phyloP scores from a whole-genome alignment of 2,888 invertebrate species.

The Ceramica pisi region DNA sequence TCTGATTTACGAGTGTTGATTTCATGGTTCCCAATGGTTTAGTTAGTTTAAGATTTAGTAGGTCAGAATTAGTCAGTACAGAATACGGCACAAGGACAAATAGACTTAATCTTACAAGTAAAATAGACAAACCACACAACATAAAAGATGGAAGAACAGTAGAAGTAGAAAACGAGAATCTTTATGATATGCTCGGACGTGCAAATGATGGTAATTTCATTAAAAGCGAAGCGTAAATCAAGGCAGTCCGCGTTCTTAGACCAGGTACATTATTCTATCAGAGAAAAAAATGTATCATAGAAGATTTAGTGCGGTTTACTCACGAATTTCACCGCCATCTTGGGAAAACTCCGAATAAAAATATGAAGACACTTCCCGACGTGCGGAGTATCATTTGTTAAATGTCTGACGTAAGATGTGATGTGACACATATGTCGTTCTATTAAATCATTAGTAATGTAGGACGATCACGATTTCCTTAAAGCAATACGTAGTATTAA shows the following conservation, averaged over 20 bases:
- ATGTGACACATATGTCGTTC: constrained; percentile 43
- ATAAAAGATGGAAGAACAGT: constrained; percentile 18
- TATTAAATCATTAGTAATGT: constrained; percentile 59
- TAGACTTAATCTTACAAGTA: constrained; percentile 9
- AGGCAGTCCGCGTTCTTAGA: constrained; percentile 29
- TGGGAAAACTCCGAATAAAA: constrained; percentile 49
- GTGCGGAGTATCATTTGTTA: constrained; percentile 56
- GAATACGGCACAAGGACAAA: constrained; percentile 5
- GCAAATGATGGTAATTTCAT: constrained; percentile 55
- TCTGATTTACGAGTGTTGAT: constrained; percentile 31
- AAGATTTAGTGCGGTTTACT: constrained; percentile 48
- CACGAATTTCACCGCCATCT: constrained; percentile 40
- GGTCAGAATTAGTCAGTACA: constrained; percentile 10
- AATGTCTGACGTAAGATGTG: constrained; percentile 54
- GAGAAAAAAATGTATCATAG: constrained; percentile 45
- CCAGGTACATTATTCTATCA: constrained; percentile 34
- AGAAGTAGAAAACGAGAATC: constrained; percentile 26
- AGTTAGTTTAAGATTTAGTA: constrained; percentile 21
- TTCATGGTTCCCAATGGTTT: constrained; percentile 8
- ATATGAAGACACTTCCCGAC: constrained; percentile 42
- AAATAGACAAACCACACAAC: constrained; percentile 28
- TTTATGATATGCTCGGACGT: constrained; percentile 46
- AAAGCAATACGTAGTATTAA: constrained; percentile 47
- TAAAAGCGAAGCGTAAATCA: constrained; percentile 44
- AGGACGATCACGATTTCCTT: constrained; percentile 63